Base-by-base conservation (phyloP, 2,888 invertebrate genomes). In the Cosmorhoe ocellata region DNA sequence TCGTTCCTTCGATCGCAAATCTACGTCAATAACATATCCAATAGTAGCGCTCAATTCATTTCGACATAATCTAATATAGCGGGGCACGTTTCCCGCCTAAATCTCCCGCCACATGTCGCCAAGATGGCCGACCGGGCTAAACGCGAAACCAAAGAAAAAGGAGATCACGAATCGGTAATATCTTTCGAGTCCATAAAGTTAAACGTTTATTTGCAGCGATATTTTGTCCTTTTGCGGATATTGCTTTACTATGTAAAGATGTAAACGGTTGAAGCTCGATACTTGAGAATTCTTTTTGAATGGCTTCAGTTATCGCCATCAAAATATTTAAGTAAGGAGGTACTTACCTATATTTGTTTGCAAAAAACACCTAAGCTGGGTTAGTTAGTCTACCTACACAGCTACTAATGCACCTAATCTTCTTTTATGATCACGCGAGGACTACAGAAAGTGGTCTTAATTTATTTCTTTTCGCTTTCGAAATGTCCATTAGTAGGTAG, bases 21-120 rank as follows among this genome's bases (percentile, higher is more conserved):
- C 88, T 89, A 87, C 84, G 87, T 89, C 90, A 88, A 90, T 90
- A 90, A 89, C 90, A 90, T 87, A 90, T 90, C 89, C 89, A 88
- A 89, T 90, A 89, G 88, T 86, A 85, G 87, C 79, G 79, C 80
- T 81, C 90, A 87, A 89, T 90, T 89, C 90, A 89, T 89, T 90
- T 84, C 89, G 84, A 86, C 89, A 87, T 89, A 88, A 89, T 87
- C 87, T 87, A 83, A 88, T 89, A 88, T 83, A 83, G 84, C 83
- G 74, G 84, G 80, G 85, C 90, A 90, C 90, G 90, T 86, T 87
- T 84, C 82, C 84, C 84, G 88, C 80, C 85, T 90, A 89, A 90
- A 90, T 90, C 88, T 89, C 72, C 87, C 81, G 85, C 88, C 90
- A 89, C 87, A 90, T 90, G 90, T 90, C 90, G 90, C 89, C 90